phyloP scores from a whole-genome alignment of 2,888 invertebrate species.

The Leptinotarsa haldemani region DNA sequence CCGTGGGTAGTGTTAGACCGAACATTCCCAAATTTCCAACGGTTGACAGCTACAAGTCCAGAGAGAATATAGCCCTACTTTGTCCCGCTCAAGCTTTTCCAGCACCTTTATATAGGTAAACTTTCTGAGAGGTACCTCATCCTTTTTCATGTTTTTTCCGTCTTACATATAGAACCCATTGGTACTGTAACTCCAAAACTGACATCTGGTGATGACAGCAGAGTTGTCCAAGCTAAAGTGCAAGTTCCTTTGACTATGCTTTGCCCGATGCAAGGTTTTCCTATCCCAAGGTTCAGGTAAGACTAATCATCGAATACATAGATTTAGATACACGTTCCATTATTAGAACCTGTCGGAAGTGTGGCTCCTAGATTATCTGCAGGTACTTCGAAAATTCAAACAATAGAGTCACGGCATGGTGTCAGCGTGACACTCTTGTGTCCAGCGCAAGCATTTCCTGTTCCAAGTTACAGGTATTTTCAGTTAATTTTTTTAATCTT shows the following conservation, averaged over 20 bases:
- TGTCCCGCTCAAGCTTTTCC: slow-evolving; percentile 83
- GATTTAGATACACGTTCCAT: slow-evolving; percentile 33
- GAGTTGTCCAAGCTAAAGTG: slow-evolving; percentile 51
- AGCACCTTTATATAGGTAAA: slow-evolving; percentile 80
- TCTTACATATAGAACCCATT: slow-evolving; percentile 74
- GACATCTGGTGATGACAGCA: slow-evolving; percentile 61
- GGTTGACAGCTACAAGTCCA: slow-evolving; percentile 54
- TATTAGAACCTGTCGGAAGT: slow-evolving; percentile 69
- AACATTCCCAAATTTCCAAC: slow-evolving; percentile 62
- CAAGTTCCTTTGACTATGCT: slow-evolving; percentile 68
- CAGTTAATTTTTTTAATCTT: not conserved
- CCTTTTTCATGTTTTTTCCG: slow-evolving; percentile 62
- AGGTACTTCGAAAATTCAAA: slow-evolving; percentile 56
- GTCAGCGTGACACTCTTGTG: slow-evolving; percentile 70
- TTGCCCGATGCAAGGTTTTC: slow-evolving; percentile 77
- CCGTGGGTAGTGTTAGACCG: slow-evolving; percentile 67
- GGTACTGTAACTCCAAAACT: slow-evolving; percentile 79
- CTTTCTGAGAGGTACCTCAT: slow-evolving; percentile 60
- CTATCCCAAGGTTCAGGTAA: slow-evolving; percentile 79
- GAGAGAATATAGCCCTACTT: slow-evolving; percentile 67
- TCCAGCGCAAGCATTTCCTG: slow-evolving; percentile 75
- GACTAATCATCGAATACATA: slow-evolving; percentile 12
- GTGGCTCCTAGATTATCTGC: slow-evolving; percentile 67
- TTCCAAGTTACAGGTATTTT: slow-evolving; percentile 77
- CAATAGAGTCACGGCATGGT: slow-evolving; percentile 46